These are phyloP conservation scores for Aldabrachelys gigantea DNA, from an alignment of 2,113 vertebrate genomes.

Conservation along the genomic window DNA sequence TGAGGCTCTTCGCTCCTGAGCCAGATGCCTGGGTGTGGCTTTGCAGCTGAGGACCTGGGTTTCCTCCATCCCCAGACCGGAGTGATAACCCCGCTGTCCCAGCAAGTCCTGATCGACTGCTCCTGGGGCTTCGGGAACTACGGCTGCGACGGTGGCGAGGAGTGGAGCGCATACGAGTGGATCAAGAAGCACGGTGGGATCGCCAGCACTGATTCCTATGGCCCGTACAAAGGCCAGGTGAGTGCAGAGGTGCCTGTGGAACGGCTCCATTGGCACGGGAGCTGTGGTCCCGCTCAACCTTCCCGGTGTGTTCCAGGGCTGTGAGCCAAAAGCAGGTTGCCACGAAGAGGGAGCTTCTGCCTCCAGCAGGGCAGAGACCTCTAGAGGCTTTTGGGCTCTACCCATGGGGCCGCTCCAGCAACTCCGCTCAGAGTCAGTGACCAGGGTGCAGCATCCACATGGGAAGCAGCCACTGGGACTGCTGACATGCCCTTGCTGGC, in stretches of 20 bases:
- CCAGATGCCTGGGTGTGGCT: neutral
- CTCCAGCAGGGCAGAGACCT: neutral
- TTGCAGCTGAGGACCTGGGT: neutral
- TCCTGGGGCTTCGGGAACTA: constrained; percentile 88
- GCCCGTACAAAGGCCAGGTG: constrained; percentile 84
- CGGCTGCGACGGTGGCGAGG: constrained; percentile 84
- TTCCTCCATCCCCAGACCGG: constrained; percentile 68
- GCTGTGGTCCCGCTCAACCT: neutral
- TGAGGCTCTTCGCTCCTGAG: neutral
- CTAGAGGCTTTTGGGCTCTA: fast-evolving
- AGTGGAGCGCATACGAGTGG: constrained; percentile 86
- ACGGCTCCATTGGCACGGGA: neutral
- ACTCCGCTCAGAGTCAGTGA: neutral
- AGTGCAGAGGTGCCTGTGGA: neutral
- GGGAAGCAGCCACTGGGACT: neutral
- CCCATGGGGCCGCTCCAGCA: fast-evolving
- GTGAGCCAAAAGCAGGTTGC: neutral
- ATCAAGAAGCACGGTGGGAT: constrained; percentile 87
- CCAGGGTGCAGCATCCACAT: neutral
- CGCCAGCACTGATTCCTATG: constrained; percentile 80
- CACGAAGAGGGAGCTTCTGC: neutral
- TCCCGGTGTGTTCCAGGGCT: neutral
- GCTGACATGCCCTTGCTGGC: neutral
- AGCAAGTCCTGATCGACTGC: constrained; percentile 88
- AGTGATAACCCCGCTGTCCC: constrained; percentile 81